A percentile compares a stretch with the other conserved stretches of the same genome.
These are phyloP conservation scores for Dendrocincla tyrannina DNA, from an alignment of 2,797 vertebrate genomes.

Conservation along the genomic window DNA sequence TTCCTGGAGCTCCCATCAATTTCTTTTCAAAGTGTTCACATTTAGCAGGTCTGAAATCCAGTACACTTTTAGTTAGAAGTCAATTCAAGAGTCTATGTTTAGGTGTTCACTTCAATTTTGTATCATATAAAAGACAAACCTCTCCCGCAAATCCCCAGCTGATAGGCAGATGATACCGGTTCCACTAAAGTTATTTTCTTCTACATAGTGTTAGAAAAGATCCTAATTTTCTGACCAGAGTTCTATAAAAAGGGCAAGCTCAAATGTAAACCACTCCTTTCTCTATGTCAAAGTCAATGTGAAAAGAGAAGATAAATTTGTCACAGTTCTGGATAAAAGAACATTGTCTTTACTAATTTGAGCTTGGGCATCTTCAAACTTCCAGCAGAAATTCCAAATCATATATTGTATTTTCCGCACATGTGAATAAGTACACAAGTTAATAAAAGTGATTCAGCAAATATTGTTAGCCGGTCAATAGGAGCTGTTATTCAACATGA, in stretches of 20 bases:
- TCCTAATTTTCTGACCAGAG: neutral
- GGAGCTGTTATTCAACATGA: neutral
- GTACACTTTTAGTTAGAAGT: neutral
- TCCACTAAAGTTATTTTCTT: neutral
- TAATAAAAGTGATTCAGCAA: neutral
- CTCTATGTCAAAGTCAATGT: neutral
- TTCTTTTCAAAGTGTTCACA: neutral
- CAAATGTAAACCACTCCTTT: neutral
- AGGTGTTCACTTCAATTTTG: neutral
- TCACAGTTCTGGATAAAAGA: neutral
- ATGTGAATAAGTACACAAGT: neutral
- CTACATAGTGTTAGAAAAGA: neutral
- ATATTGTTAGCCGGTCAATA: neutral
- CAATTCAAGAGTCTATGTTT: neutral
- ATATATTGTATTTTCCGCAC: neutral
- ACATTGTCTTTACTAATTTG: neutral
- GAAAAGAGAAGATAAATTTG: neutral
- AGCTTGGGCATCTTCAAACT: neutral
- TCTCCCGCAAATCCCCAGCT: neutral
- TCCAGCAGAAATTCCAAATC: neutral
- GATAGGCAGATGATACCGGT: neutral
- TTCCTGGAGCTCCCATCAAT: neutral
- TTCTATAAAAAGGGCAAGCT: neutral
- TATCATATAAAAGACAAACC: neutral
- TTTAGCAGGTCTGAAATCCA: neutral